Percentiles rank a stretch among this genome's conserved stretches.
Evolutionary conservation across 2,113 vertebrate species (phyloP).

Genomic region (Phocoena sinus): DNA sequence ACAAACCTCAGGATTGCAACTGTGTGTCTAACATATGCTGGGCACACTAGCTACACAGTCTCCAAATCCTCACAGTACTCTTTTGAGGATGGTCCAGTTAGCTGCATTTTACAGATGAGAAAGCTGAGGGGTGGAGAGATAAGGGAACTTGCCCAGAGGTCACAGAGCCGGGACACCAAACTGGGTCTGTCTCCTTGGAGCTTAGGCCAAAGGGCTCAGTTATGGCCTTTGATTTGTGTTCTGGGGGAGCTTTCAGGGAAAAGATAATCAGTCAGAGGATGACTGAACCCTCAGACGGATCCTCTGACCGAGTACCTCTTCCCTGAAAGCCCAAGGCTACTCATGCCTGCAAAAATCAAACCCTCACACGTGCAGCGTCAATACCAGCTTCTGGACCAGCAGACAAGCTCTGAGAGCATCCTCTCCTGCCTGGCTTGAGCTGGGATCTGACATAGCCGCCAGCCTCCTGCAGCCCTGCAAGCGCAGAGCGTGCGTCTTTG

Average conservation of each 20-base stretch:
- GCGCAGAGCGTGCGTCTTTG: background rate
- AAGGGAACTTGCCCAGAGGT: background rate
- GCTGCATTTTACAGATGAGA: background rate
- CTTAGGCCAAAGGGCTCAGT: background rate
- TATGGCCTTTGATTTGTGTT: background rate
- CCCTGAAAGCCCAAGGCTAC: background rate
- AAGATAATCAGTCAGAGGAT: background rate
- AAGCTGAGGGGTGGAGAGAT: background rate
- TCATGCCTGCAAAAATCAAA: background rate
- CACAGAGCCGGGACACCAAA: background rate
- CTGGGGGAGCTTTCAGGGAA: background rate
- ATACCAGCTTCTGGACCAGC: background rate
- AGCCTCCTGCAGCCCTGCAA: background rate
- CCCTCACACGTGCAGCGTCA: background rate
- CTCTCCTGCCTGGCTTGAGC: background rate
- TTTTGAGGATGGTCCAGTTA: background rate
- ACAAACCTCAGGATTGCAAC: background rate
- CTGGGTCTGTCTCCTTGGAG: background rate
- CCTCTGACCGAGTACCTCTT: background rate
- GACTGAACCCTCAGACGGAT: background rate
- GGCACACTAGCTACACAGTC: rapidly evolving
- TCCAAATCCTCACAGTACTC: background rate
- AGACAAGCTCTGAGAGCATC: background rate
- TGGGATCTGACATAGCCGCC: background rate
- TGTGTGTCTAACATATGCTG: background rate